Evolutionary conservation across 2,888 invertebrate genomes (phyloP).

Genomic region (Tetragnatha montana): DNA sequence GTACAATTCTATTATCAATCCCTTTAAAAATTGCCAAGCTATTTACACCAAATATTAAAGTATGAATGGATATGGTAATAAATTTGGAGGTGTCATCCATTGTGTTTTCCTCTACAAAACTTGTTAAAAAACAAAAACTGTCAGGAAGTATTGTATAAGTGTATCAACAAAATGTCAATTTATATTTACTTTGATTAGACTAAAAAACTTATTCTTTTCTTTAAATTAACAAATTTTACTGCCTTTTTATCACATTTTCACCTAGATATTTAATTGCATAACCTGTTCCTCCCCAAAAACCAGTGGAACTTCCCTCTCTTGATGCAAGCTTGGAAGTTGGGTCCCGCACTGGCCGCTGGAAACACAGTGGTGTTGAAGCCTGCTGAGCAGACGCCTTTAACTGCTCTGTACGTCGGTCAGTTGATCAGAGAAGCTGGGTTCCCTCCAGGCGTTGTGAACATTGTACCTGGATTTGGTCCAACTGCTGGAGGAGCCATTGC

Average conservation of each 20-base stretch:
- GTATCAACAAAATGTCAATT: no score
- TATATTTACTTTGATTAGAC: no score
- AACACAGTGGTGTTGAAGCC: slow-evolving; percentile 92
- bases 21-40: neutral
- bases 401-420: slow-evolving; percentile 91
- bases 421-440: slow-evolving; percentile 92
- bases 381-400: slow-evolving; percentile 95
- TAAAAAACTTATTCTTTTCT: neutral
- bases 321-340: slow-evolving; percentile 97
- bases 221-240: no score
- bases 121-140: no score
- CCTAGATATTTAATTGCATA: neutral
- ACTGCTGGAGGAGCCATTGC: slow-evolving; percentile 88
- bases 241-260: neutral
- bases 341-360: slow-evolving; percentile 79
- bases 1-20: neutral
- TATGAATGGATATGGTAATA: no score
- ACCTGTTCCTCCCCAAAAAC: neutral
- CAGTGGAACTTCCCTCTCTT: slow-evolving; percentile 77
- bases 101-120: no score
- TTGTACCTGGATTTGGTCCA: slow-evolving; percentile 89
- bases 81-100: no score
- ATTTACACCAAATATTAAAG: no score
- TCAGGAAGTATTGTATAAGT: no score
- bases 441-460: slow-evolving; percentile 92